Base-by-base conservation (phyloP, 2,113 vertebrate species). In the Podilymbus podiceps region DNA sequence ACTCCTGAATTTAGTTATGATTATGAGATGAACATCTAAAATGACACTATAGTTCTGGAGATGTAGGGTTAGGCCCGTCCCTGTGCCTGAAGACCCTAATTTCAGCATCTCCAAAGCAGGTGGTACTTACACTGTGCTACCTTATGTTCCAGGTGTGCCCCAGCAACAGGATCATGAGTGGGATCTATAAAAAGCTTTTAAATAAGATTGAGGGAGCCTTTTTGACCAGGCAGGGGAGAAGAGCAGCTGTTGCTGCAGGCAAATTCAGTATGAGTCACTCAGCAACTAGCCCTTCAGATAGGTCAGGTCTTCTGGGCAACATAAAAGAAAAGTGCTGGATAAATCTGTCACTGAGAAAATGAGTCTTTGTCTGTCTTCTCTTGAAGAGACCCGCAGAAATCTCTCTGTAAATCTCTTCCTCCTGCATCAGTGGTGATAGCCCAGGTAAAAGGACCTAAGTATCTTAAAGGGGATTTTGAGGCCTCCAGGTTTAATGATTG, bases 271-370 rank as follows among this genome's bases (percentile, higher is more conserved):
- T 10, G 6, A 85, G 52, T 82, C 85, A 64, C 8, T 72, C 66
- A 35, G 30, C 38, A 47, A 2, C 22, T 31, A 56, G 21, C 56
- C 47, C 67, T 83, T 88, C 58, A 22, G 77, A 67, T 19, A 52
- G 62, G 38, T 47, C 2, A 0, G 52, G 33, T 78, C 90, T 59
- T 84, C 74, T 68, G 66, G 66, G 56, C 69, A 78, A 3, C 49
- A 12, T 63, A 47, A 82, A 92, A 24, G 5, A 13, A 14, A 92
- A 87, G 74, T 21, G 17, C 52, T 55, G 44, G 47, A 85, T 88
- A 89, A 93, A 94, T 85, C 91, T 83, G 33, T 83, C 78, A 31
- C 75, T 52, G 75, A 56, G 83, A 90, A 95, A 83, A 88, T 64
- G 79, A 79, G 72, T 28, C 89, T 89, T 63, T 19, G 44, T 74